These are phyloP conservation scores for Peromyscus eremicus DNA, from an alignment of 2,797 vertebrate genomes.

Conservation along the genomic window DNA sequence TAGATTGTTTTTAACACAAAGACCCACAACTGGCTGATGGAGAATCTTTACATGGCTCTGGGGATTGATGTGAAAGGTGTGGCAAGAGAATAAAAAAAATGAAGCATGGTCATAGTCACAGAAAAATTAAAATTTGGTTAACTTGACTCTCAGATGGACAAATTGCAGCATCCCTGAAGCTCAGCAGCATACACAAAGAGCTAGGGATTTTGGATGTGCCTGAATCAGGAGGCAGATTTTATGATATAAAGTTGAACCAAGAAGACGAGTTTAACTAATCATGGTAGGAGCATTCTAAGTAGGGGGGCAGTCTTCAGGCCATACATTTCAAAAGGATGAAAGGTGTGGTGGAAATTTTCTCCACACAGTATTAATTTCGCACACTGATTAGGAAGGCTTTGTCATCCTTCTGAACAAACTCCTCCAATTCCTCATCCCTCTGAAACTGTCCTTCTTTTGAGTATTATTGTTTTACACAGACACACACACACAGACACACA, in stretches of 20 bases:
- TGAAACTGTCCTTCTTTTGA: neutral
- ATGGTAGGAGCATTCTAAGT: neutral
- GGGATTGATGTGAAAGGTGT: neutral
- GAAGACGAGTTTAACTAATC: neutral
- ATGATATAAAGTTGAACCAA: neutral
- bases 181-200: neutral
- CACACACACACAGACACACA: neutral
- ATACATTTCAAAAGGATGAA: neutral
- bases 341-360: neutral
- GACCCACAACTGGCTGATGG: too few relatives aligned
- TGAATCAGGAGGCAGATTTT: neutral
- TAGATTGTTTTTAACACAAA: neutral
- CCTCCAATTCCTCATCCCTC: neutral
- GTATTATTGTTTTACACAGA: neutral
- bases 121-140: neutral
- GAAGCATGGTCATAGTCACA: neutral
- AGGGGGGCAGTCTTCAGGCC: neutral
- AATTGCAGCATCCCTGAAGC: neutral
- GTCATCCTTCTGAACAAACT: neutral
- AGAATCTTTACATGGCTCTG: too few relatives aligned
- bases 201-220: neutral
- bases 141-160: neutral
- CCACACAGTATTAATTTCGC: too few relatives aligned
- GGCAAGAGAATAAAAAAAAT: neutral
- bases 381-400: neutral